phyloP scores from a whole-genome alignment of 1,140 invertebrate genomes.

The Neuroterus valhalla region DNA sequence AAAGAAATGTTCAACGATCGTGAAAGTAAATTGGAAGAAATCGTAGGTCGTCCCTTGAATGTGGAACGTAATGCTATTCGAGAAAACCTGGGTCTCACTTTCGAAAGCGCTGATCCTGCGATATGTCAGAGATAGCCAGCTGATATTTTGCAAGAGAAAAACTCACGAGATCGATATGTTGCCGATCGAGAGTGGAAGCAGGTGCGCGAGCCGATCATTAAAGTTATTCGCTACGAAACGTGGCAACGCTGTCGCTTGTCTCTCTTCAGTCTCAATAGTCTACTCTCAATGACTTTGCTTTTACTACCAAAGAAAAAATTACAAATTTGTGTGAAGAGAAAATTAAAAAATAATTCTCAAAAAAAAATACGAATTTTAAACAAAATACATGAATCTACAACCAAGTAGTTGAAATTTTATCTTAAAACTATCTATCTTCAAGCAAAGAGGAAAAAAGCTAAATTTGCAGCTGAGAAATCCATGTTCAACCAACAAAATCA shows the following conservation, averaged over 20 bases:
- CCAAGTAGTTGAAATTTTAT: no score
- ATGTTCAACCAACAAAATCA: no score
- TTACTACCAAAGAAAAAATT: not conserved
- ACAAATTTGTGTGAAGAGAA: not conserved
- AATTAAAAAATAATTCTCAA: no score
- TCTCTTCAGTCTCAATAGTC: not conserved
- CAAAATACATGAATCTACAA: no score
- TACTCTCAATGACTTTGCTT: slow-evolving; percentile 14
- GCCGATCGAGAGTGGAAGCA: slow-evolving; percentile 26
- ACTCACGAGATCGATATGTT: slow-evolving; percentile 17
- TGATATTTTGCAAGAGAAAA: slow-evolving; percentile 29
- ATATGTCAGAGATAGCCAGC: slow-evolving; percentile 8
- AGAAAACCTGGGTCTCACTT: slow-evolving; percentile 17
- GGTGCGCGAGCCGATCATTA: slow-evolving; percentile 7
- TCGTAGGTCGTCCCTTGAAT: slow-evolving; percentile 6
- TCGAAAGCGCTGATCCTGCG: slow-evolving; percentile 27
- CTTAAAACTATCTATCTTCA: no score
- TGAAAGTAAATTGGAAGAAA: not conserved
- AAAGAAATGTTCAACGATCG: no score
- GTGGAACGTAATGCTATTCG: not conserved
- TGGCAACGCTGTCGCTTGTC: slow-evolving; percentile 20
- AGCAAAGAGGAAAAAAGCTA: no score
- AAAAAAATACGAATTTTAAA: no score
- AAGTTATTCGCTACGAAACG: not conserved
- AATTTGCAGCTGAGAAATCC: no score